Conservation (phyloP, 2,113 vertebrate genomes). For the Fregata magnificens region DNA sequence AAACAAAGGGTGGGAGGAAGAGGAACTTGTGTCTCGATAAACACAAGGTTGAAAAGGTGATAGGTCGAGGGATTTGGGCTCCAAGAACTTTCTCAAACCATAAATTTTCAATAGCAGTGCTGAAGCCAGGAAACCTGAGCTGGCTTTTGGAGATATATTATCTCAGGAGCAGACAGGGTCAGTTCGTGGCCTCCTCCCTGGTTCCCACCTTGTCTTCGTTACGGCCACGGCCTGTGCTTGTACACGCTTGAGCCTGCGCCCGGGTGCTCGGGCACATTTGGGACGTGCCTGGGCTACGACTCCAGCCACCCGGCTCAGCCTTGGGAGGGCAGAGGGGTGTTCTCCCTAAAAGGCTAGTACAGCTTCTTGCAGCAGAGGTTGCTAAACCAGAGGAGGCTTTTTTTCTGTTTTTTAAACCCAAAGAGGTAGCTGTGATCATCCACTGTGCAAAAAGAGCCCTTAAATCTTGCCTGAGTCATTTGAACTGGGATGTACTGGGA, state of each 20-base stretch:
- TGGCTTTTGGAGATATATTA: not conserved
- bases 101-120: conserved; percentile 68
- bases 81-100: conserved; percentile 74
- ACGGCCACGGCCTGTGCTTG: rapidly evolving
- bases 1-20: conserved; percentile 57
- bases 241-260: rapidly evolving
- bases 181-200: not conserved
- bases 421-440: not conserved
- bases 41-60: conserved; percentile 43
- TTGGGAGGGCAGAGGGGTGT: not conserved
- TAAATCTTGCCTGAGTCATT: not conserved
- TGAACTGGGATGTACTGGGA: not conserved
- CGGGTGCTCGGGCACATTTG: not conserved
- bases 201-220: not conserved
- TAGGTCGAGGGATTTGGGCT: conserved; percentile 55
- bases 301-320: not conserved
- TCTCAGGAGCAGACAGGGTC: conserved; percentile 52
- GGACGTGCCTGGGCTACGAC: rapidly evolving
- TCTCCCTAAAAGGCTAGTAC: not conserved
- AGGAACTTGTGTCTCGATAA: conserved; percentile 61
- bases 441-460: not conserved
- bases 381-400: not conserved
- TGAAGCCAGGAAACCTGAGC: conserved; percentile 66
- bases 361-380: not conserved
- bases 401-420: not conserved